phyloP scores from a whole-genome alignment of 2,888 invertebrate genomes.

The Cheilosia vernalis region DNA sequence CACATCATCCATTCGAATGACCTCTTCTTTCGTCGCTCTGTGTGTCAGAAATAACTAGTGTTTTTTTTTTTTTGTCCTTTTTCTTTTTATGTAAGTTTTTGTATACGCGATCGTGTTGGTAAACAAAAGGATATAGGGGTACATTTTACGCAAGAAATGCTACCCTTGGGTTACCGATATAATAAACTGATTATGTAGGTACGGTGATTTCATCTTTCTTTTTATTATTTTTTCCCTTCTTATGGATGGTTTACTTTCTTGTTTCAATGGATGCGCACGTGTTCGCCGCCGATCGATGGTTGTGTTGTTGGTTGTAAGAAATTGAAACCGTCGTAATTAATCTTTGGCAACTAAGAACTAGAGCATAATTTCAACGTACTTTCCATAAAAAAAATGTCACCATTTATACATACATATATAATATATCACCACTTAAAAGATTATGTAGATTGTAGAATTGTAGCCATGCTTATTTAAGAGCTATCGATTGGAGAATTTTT shows the following conservation, averaged over 20 bases:
- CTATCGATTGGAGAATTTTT: too few relatives aligned
- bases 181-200: slow-evolving; percentile 76
- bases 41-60: slow-evolving; percentile 7
- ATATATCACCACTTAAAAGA: too few relatives aligned
- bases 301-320: background rate
- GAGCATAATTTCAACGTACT: too few relatives aligned
- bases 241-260: slow-evolving; percentile 78
- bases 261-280: slow-evolving; percentile 81
- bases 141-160: slow-evolving; percentile 58
- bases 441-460: too few relatives aligned
- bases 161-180: slow-evolving; percentile 74
- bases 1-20: slow-evolving; percentile 45
- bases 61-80: slow-evolving; percentile 12
- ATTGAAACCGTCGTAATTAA: background rate
- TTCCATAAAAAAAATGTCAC: too few relatives aligned
- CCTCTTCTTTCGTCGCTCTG: slow-evolving; percentile 44
- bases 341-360: background rate
- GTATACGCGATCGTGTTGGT: slow-evolving; percentile 50
- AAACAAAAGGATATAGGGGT: slow-evolving; percentile 66
- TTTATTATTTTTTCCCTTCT: slow-evolving; percentile 55
- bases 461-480: too few relatives aligned
- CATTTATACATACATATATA: too few relatives aligned
- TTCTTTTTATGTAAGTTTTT: slow-evolving; percentile 48
- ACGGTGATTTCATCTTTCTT: slow-evolving; percentile 74
- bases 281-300: slow-evolving; percentile 76